A percentile compares a stretch with the other conserved stretches of the same genome.
Conservation (phyloP, 2,888 invertebrate species). For the Cheilosia pagana region DNA sequence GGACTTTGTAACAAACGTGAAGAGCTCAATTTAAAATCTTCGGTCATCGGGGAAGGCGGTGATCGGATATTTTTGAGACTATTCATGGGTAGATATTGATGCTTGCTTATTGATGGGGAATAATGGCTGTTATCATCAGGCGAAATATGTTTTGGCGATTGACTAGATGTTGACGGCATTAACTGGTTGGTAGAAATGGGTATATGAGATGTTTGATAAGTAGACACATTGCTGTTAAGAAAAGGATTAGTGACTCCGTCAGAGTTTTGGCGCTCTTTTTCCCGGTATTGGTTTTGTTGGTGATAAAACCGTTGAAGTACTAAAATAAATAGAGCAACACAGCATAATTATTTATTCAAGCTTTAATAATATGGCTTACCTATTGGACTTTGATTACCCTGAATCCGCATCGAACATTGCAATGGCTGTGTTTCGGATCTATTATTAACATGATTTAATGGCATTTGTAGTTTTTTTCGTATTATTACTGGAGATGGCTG, state of each 20-base stretch:
- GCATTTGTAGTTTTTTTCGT: slow-evolving; percentile 62
- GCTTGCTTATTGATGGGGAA: slow-evolving; percentile 47
- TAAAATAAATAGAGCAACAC: slow-evolving; percentile 40
- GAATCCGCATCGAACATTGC: slow-evolving; percentile 79
- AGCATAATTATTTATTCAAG: neutral
- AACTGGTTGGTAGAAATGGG: slow-evolving; percentile 76
- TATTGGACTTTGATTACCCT: slow-evolving; percentile 91
- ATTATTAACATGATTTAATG: slow-evolving; percentile 76
- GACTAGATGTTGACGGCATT: slow-evolving; percentile 82
- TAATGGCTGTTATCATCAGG: slow-evolving; percentile 56
- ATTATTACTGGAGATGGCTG: slow-evolving; percentile 64
- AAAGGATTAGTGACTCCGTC: slow-evolving; percentile 81
- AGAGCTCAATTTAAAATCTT: slow-evolving; percentile 23
- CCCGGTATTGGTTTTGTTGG: slow-evolving; percentile 89
- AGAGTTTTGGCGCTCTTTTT: slow-evolving; percentile 81
- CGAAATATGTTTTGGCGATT: slow-evolving; percentile 77
- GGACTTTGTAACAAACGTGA: slow-evolving; percentile 26
- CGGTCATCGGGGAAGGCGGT: slow-evolving; percentile 74
- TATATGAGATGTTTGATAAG: slow-evolving; percentile 76
- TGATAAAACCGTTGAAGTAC: slow-evolving; percentile 91
- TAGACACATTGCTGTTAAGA: slow-evolving; percentile 80
- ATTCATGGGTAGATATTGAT: slow-evolving; percentile 70
- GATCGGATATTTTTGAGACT: slow-evolving; percentile 56
- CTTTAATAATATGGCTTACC: slow-evolving; percentile 77
- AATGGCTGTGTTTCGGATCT: slow-evolving; percentile 76